Evolutionary conservation across 1,140 invertebrate species (phyloP), one percentile per base, ranked within the genome.

Genomic region (Heliconius eleuchia): DNA sequence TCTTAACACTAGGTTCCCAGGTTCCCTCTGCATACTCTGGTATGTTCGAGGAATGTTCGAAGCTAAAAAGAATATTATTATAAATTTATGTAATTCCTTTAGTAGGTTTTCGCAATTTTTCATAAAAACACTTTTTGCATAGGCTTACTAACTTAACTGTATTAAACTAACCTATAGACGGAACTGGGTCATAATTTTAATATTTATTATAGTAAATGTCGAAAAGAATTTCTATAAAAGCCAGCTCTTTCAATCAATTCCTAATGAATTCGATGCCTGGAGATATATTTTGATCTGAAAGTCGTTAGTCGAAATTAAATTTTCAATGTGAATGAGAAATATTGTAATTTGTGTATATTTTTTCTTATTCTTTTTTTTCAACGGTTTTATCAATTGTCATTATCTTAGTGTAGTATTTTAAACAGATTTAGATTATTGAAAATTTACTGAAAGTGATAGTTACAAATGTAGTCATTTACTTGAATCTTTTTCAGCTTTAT

Each of bases 101-200:
- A 7, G 55, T 57, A 57, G n/a, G n/a, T 19, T 57, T 11, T 23
- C 55, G n/a, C 7, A n/a, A 57, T 57, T 1, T 66, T 66, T 66
- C 27, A 66, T 16, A 30, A 66, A 13, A 60, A 13, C 11, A 9
- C 60, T 66, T 30, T 27, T 66, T 9, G 7, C 23, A 66, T 66
- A 66, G 23, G 23, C 57, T 27, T 66, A 16, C 23, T 30, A 66
- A 66, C 23, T 66, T 30, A 66, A 66, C 23, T 66, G 27, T 66
- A 66, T 66, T 30, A 66, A 66, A 66, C 30, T 66, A 27, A 66
- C 23, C 27, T 66, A 66, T 66, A 16, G 60, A 66, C 23, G 11
- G 60, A 66, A 66, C 60, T 66, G 60, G 60, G 60, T 66, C 60
- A 66, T 66, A 66, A 66, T 66, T 66, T 66, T 66, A 66, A 66